phyloP scores from a whole-genome alignment of 30 jellyfish, hydroid and myxozoan genomes.

The Morbakka virulenta region DNA sequence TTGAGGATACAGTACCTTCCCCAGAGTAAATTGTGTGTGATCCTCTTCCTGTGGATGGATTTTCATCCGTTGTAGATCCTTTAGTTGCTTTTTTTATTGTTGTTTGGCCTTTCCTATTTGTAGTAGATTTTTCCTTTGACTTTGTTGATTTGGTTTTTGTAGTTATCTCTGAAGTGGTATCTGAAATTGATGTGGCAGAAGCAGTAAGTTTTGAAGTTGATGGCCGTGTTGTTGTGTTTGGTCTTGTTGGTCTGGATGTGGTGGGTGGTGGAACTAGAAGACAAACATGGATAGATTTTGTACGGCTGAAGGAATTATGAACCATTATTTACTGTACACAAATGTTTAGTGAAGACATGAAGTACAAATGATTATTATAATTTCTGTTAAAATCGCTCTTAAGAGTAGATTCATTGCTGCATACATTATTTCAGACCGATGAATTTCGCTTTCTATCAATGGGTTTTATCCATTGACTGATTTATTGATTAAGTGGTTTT shows the following conservation, averaged over 20 bases:
- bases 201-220: not conserved
- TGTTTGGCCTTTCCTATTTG: constrained; percentile 28
- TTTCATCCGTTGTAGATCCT: not conserved
- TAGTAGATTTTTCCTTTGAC: not conserved
- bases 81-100: constrained; percentile 30
- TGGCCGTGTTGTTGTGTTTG: constrained; percentile 9
- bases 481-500: too few species aligned
- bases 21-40: not conserved
- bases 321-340: too few species aligned
- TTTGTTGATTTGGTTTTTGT: constrained; percentile 27
- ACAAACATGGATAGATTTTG: too few species aligned
- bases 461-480: too few species aligned
- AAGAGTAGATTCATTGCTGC: too few species aligned
- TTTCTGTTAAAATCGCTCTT: too few species aligned
- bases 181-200: not conserved
- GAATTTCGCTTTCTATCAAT: too few species aligned
- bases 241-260: constrained; percentile 15
- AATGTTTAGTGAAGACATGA: too few species aligned
- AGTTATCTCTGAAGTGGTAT: not conserved
- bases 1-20: not conserved
- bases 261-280: constrained; percentile 2
- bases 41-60: not conserved
- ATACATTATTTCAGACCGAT: too few species aligned
- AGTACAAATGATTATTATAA: too few species aligned
- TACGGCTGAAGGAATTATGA: too few species aligned